Base-by-base conservation (phyloP, 2,797 vertebrate species). In the Gadopsis bispinosus region DNA sequence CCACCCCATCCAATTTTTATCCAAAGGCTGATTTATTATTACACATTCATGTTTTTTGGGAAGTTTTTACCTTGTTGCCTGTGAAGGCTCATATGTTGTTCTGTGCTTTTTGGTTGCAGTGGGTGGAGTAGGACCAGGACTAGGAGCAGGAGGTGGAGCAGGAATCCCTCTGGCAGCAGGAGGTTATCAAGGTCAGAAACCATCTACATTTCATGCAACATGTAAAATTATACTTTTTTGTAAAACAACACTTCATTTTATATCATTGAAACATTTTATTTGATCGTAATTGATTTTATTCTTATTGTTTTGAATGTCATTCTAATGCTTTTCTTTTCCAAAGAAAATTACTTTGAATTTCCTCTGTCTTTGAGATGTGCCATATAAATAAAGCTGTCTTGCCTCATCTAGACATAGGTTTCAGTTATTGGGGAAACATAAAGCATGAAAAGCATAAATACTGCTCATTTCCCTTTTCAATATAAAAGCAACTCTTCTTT, bases 121-220 rank as follows among this genome's bases (percentile, higher is more conserved):
- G 6, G 87, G 83, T 45, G 92, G 91, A 83, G 47, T 9, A 37
- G 37, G 37, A 37, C 37, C 79, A 41, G 37, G n/a, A 45, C 13
- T 14, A 37, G 92, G 91, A 83, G 47, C 16, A 54, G 91, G 85
- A 64, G 88, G 71, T 0, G 75, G 90, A 50, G 90, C 31, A 50
- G 92, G 92, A 80, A 92, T 92, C 75, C 94, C 94, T 19, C 88
- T 94, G 79, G 69, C 83, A 73, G 87, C 80, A 72, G 93, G 89
- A 87, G 73, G 72, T 66, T 92, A 88, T 84, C 89, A 77, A 92
- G 93, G 94, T 95, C 54, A 87, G 72, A 75, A 22, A 2, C 0
- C 43, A 71, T 1, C 7, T 13, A 35, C 11, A 29, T 69, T 48
- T 73, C 4, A 43, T 17, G 63, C 64, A 10, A 50, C 13, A 50